Conservation (phyloP, 2,113 vertebrate species). For the Alosa alosa region DNA sequence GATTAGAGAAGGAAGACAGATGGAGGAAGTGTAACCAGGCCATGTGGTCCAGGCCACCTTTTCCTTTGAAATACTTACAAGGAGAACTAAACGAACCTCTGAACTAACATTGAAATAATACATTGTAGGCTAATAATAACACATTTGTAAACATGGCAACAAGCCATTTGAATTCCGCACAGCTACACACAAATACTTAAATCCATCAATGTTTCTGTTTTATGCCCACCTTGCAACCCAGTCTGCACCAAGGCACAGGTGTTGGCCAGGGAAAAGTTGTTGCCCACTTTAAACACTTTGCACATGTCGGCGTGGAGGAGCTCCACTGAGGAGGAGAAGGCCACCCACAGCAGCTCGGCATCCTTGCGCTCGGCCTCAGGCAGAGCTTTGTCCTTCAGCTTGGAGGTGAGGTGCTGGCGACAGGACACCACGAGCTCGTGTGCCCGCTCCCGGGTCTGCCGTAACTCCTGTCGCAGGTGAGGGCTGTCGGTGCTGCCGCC, state of each 20-base stretch:
- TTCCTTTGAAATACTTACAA: not conserved
- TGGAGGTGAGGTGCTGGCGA: slow-evolving; percentile 64
- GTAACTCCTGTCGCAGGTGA: slow-evolving; percentile 70
- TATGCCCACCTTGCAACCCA: slow-evolving; percentile 70
- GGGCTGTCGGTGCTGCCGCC: slow-evolving; percentile 71
- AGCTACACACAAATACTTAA: not conserved
- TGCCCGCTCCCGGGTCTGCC: slow-evolving; percentile 68
- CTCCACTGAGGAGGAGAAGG: slow-evolving; percentile 77
- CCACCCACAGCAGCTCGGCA: slow-evolving; percentile 77
- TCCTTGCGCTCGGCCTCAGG: slow-evolving; percentile 63
- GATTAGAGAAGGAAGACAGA: not conserved
- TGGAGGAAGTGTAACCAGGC: too few relatives aligned
- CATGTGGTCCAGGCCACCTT: not conserved
- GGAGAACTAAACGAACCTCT: not conserved
- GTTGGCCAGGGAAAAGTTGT: slow-evolving; percentile 62
- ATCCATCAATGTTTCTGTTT: not conserved
- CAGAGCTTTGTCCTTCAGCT: slow-evolving; percentile 70
- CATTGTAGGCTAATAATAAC: too few relatives aligned
- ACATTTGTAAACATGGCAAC: not conserved
- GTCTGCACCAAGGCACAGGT: slow-evolving; percentile 64
- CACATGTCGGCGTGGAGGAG: slow-evolving; percentile 78
- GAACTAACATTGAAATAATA: not conserved
- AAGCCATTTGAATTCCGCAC: not conserved
- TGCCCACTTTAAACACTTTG: slow-evolving; percentile 70
- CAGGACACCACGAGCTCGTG: slow-evolving; percentile 60